Percentiles rank a stretch among this genome's conserved stretches.
phyloP scores from a whole-genome alignment of 2,113 vertebrate species.

The Eidolon helvum region DNA sequence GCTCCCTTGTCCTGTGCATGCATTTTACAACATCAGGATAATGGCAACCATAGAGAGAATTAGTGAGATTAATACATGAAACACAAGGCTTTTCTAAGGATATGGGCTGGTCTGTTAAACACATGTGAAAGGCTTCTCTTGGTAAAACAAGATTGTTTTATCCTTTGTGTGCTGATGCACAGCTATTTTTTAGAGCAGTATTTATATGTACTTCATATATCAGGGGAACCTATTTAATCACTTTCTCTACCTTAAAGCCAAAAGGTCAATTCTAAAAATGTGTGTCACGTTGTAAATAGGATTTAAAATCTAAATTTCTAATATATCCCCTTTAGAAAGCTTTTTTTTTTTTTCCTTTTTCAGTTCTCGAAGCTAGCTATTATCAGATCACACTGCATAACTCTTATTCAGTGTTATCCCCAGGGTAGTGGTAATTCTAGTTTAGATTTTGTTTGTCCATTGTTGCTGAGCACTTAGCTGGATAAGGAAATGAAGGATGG shows the following conservation, averaged over 20 bases:
- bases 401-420: constrained; percentile 46
- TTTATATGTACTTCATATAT: neutral
- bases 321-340: constrained; percentile 18
- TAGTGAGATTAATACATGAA: neutral
- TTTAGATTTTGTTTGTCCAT: constrained; percentile 61
- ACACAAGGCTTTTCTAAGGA: neutral
- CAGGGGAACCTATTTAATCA: neutral
- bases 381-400: constrained; percentile 41
- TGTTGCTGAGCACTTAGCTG: constrained; percentile 62
- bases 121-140: neutral
- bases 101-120: neutral
- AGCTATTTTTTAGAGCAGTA: neutral
- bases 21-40: neutral
- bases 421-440: constrained; percentile 35
- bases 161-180: neutral
- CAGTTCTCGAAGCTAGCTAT: constrained; percentile 15
- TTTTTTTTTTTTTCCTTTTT: neutral
- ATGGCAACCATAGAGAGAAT: neutral
- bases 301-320: constrained; percentile 57
- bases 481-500: constrained; percentile 13
- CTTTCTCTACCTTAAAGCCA: neutral
- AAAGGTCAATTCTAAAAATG: constrained; percentile 3
- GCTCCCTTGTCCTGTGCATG: neutral
- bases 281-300: neutral
- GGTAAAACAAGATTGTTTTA: neutral